Evolutionary conservation across 2,113 vertebrate genomes (phyloP).

Genomic region (Sinocyclocheilus rhinocerous): DNA sequence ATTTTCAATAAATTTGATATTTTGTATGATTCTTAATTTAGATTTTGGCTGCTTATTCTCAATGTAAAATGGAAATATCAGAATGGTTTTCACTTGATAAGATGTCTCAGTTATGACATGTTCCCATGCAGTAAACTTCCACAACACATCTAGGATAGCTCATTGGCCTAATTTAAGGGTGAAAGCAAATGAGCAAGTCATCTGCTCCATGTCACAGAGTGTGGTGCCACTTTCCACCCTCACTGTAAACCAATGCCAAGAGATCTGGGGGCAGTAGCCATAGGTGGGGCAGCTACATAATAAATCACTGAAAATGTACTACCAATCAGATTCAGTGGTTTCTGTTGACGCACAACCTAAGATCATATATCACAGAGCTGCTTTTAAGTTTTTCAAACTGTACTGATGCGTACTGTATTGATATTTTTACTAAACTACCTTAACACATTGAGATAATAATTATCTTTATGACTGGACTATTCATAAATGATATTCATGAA

Average conservation of each 20-base stretch:
- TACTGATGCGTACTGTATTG: neutral
- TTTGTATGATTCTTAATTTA: constrained; percentile 31
- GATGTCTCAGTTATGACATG: neutral
- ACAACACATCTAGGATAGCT: constrained; percentile 56
- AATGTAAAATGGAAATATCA: neutral
- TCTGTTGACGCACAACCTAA: constrained; percentile 6
- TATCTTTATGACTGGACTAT: neutral
- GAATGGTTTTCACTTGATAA: neutral
- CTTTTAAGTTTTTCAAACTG: neutral
- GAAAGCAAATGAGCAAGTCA: constrained; percentile 60
- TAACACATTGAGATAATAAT: neutral
- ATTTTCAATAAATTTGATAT: constrained; percentile 28
- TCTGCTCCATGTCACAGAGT: constrained; percentile 66
- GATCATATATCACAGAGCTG: neutral
- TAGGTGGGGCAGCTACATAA: constrained; percentile 14
- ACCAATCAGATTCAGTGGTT: constrained; percentile 18
- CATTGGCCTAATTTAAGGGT: constrained; percentile 70
- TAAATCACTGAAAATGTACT: neutral
- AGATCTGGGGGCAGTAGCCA: neutral
- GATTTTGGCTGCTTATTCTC: neutral
- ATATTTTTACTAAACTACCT: too few species aligned
- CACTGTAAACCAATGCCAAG: constrained; percentile 62
- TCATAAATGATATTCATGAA: neutral
- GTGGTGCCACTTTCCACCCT: constrained; percentile 58
- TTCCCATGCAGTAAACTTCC: neutral